Conservation (phyloP, 2,113 vertebrate species). For the Antigone vipio region DNA sequence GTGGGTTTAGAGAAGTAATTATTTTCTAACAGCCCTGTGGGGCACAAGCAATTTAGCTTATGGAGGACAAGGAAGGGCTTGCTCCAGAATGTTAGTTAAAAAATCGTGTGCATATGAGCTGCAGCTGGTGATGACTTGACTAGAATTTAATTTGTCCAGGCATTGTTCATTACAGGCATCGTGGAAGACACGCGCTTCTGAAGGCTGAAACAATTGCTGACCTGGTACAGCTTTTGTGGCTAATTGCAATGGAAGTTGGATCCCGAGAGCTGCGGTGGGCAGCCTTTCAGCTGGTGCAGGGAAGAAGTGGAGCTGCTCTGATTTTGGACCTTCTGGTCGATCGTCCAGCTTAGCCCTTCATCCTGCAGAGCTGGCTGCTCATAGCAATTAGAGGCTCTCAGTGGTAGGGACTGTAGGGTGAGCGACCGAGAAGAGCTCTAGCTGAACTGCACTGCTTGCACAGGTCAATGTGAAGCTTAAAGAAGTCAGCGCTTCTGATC, state of each 20-base stretch:
- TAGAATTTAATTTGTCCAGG: neutral
- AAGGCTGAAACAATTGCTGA: neutral
- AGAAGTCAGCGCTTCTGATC: neutral
- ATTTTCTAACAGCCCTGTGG: neutral
- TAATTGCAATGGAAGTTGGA: neutral
- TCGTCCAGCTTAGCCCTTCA: neutral
- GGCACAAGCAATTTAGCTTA: neutral
- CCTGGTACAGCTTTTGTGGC: neutral
- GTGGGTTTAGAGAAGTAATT: neutral
- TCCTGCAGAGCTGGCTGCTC: neutral
- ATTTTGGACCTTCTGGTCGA: too few relatives aligned
- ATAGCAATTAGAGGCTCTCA: neutral
- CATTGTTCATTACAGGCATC: accelerated
- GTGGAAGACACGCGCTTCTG: neutral
- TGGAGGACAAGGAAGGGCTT: neutral
- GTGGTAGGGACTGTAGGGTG: neutral
- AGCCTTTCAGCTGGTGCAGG: neutral
- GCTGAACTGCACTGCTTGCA: neutral
- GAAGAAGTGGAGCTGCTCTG: neutral
- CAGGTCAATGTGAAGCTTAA: accelerated
- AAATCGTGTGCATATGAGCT: neutral
- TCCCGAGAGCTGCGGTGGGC: neutral
- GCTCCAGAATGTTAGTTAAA: neutral
- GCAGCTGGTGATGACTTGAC: neutral
- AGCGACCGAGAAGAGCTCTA: accelerated